Base-by-base conservation (phyloP, 2,888 invertebrate genomes). In the Ormyrus rosae region DNA sequence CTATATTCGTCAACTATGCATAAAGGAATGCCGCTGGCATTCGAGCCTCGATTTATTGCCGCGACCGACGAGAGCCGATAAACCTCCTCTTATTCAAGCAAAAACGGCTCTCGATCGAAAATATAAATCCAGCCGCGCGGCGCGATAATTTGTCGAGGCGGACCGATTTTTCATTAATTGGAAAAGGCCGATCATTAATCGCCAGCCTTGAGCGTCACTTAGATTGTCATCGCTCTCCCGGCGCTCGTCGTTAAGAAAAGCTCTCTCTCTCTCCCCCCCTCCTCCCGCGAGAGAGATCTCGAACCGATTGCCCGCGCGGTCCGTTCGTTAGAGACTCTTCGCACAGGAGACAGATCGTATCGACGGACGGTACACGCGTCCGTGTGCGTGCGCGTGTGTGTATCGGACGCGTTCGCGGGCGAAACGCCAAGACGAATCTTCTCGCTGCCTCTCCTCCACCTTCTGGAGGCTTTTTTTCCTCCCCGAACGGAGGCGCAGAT, bases 151-250 rank as follows among this genome's bases (percentile, higher is more conserved):
- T 79, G 79, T 79, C 74, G 68, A 53, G 19, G 58, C 65, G 58
- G 70, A 34, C 8, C 78, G 69, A 79, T 80, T 80, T 80, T 80
- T 75, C 80, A 75, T 70, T 80, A 80, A 75, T 80, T 80, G 74
- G 65, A 69, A 80, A 80, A 75, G 34, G 61, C 73, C 19, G 51
- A 58, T 69, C 69, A 53, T 68, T 78, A 78, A 78, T 78, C 78
- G 72, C 19, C 61, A 67, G 19, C 60, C 50, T 13, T 58, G 50
- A 50, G 56, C 78, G 60, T 68, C 67, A 19, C 19, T 19, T 19
- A 72, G 78, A 78, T 78, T 78, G 78, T 61, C 78, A 78, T 78
- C 78, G 61, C 70, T 9, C 34, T 19, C 19, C 1, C 19, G 58
- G 56, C 6, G 61, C 50, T 72, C 79, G 73, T 79, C 79, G 69